Evolutionary conservation across 2,797 vertebrate genomes (phyloP), one percentile per base, ranked within the genome.

Genomic region (Pseudochirops cupreus): DNA sequence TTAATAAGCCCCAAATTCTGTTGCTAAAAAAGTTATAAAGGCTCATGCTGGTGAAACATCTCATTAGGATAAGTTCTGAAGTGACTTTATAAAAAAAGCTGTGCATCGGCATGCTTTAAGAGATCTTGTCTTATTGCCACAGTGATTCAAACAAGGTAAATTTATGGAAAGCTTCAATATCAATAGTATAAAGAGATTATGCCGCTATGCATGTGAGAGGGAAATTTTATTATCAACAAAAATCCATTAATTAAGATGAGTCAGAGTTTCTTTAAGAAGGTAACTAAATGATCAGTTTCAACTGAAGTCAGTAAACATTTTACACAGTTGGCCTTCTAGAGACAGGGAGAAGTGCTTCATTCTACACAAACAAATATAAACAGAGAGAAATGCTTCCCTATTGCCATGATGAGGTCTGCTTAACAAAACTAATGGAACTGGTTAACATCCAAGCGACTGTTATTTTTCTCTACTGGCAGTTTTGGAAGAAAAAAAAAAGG

Each of bases 211-310:
- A 67, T 74, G 93, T 0, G 0, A 93, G 95, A 97, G 95, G 95
- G 95, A 97, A 97, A 62, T 16, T 56, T 91, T 95, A 94, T 91
- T 53, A 97, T 90, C 92, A 93, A 97, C 96, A 94, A 91, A 98
- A 98, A 95, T 91, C 93, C 93, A 96, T 97, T 98, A 97, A 98
- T 97, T 97, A 97, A 95, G 94, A 96, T 92, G 93, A 94, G 98
- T 91, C 97, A 3, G 95, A 97, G 95, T 95, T 91, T 98, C 96
- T 97, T 95, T 97, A 96, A 98, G 93, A 93, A 97, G 96, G 97
- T 95, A 91, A 97, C 96, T 95, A 98, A 96, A 96, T 97, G 97
- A 97, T 94, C 98, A 97, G 94, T 95, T 96, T 98, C 53, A 95
- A 91, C 96, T 97, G 93, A 55, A 96, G 97, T 97, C 96, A 97